Evolutionary conservation across 1,140 invertebrate species (phyloP), one percentile per base, ranked within the genome.

Genomic region (Bombus affinis): DNA sequence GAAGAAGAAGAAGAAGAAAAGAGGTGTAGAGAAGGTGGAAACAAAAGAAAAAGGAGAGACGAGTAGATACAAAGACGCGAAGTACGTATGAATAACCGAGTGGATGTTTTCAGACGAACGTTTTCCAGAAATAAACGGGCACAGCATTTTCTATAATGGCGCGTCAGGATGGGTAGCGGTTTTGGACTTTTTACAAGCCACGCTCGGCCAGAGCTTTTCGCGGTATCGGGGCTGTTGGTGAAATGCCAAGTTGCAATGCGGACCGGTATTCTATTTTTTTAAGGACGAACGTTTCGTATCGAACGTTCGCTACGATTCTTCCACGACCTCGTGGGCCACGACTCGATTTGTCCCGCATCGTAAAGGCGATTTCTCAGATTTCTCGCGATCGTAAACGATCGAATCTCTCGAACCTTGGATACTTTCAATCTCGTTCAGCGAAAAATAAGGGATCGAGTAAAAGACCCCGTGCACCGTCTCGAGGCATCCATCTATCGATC

Each of bases 61-160:
- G 9, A 9, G 35, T 3, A 22, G 6, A 1, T n/a, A 68, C 18
- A 68, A 35, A 18, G n/a, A 47, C 10, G 75, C 47, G 18, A 8
- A 62, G 66, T 35, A 65, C 62, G 79, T 88, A 88, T 81, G 85
- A 89, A 89, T 86, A 86, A 85, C 83, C 79, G 57, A 39, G 78
- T 80, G 79, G 87, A 89, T 71, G 74, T 89, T 88, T 82, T 82
- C 71, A 35, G 73, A 47, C 44, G 84, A 70, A 68, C 71, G 59
- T 75, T 85, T 85, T 37, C 70, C 84, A 68, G 84, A 81, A 81
- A 81, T 81, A 85, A 81, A 81, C 84, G 84, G 71, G 78, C 78
- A 42, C 78, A 44, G 84, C 37, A 85, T 85, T 85, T 85, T 85
- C 84, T 81, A 68, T 85, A 85, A 85, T 81, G 84, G 78, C 79